phyloP scores from a whole-genome alignment of 2,797 vertebrate genomes.

The Danio tinwini region DNA sequence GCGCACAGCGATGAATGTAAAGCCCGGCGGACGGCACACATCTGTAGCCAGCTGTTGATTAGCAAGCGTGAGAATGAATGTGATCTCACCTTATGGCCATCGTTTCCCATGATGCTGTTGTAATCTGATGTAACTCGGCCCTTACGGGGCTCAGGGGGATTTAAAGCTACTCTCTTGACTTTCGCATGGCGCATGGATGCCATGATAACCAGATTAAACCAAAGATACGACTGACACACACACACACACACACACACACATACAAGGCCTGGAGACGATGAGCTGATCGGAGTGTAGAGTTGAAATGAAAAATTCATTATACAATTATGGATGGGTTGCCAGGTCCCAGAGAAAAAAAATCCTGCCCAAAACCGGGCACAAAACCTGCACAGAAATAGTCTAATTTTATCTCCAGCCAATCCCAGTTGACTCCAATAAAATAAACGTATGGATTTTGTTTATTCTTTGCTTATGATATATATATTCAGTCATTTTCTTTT shows the following conservation, averaged over 20 bases:
- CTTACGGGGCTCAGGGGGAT: not conserved
- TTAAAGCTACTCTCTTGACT: constrained; percentile 27
- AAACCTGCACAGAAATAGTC: no score
- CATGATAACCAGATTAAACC: not conserved
- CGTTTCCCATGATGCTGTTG: constrained; percentile 57
- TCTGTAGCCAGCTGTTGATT: constrained; percentile 63
- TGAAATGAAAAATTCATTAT: not conserved
- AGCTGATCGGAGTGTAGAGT: not conserved
- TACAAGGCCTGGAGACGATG: not conserved
- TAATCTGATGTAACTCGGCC: constrained; percentile 63
- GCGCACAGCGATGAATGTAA: constrained; percentile 4
- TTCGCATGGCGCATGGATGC: not conserved
- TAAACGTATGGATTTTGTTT: no score
- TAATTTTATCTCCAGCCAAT: no score
- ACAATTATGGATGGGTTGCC: not conserved
- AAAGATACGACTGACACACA: not conserved
- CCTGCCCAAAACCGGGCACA: no score
- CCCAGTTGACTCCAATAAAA: no score
- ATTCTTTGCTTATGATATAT: no score
- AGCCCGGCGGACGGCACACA: constrained; percentile 26
- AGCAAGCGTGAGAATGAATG: constrained; percentile 67
- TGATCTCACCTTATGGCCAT: constrained; percentile 67
- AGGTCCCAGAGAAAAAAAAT: no score
- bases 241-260: no score
- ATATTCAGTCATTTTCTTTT: no score